Conservation (phyloP, 2,797 vertebrate species). For the Syngnathus acus region DNA sequence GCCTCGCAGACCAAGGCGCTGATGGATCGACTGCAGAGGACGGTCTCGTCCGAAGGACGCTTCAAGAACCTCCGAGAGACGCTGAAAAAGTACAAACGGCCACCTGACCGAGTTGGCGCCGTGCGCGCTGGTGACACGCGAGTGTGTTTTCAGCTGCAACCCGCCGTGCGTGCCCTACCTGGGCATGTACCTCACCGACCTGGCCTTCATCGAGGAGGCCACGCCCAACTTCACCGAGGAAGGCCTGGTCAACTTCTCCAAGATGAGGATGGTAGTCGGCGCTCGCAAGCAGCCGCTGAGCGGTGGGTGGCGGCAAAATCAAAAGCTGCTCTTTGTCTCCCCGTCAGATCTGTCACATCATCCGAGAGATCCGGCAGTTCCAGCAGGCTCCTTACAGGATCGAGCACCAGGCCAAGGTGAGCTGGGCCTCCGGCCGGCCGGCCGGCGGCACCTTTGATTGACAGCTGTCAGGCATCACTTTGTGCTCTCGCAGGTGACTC, state of each 20-base stretch:
- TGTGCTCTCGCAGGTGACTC: constrained; percentile 76
- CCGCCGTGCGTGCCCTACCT: constrained; percentile 95
- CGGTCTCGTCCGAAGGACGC: constrained; percentile 90
- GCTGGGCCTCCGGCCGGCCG: neutral
- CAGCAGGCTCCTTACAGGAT: constrained; percentile 93
- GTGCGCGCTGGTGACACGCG: neutral
- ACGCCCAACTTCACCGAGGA: constrained; percentile 96
- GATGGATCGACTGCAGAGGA: constrained; percentile 96
- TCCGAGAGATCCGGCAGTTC: constrained; percentile 94
- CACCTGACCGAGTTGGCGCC: neutral
- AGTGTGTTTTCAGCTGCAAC: constrained; percentile 76
- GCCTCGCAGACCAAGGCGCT: constrained; percentile 82
- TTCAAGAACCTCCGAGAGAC: constrained; percentile 99
- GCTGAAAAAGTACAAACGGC: constrained; percentile 83
- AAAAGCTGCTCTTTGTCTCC: neutral
- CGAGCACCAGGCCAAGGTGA: constrained; percentile 89
- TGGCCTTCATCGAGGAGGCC: constrained; percentile 96
- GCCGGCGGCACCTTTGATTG: neutral
- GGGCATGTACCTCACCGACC: constrained; percentile 95
- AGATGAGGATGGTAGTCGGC: constrained; percentile 92
- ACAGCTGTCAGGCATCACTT: neutral
- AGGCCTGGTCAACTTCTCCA: constrained; percentile 97
- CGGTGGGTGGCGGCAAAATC: no score
- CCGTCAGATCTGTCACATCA: constrained; percentile 91
- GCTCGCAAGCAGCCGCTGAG: no score